These are phyloP conservation scores for Thryonomys swinderianus DNA, from an alignment of 2,113 vertebrate species.

Conservation along the genomic window DNA sequence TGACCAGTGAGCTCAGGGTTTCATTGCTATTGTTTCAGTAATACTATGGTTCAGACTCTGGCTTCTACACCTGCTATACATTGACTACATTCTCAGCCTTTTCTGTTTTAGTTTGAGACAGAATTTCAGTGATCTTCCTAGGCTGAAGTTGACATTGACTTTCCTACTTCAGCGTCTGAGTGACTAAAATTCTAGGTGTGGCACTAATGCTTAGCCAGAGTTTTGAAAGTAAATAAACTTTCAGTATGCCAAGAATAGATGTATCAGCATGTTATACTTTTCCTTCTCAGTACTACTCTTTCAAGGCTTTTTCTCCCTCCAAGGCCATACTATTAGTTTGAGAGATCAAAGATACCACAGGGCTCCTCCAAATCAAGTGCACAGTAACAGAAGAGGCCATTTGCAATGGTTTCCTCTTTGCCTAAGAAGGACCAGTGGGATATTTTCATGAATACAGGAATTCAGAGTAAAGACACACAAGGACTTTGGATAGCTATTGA, in stretches of 20 bases:
- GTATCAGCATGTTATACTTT: background rate
- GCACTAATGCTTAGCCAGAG: background rate
- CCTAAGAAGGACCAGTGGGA: too few species aligned
- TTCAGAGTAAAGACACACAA: background rate
- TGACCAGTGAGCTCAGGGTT: background rate
- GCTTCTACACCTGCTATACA: background rate
- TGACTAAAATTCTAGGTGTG: background rate
- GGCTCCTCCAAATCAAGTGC: background rate
- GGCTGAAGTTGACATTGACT: background rate
- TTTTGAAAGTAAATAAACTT: background rate
- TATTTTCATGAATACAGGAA: background rate
- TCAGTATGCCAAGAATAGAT: background rate
- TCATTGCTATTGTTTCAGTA: background rate
- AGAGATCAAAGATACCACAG: background rate
- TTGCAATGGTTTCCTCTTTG: rapidly evolving
- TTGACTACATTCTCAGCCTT: background rate
- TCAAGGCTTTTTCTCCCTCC: background rate
- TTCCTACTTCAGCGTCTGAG: background rate
- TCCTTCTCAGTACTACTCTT: background rate
- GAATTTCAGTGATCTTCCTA: background rate
- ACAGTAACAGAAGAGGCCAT: background rate
- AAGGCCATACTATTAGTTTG: background rate
- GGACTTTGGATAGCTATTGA: background rate
- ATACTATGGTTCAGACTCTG: background rate
- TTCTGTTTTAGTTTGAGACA: background rate